Base-by-base conservation (phyloP, 2,888 invertebrate genomes). In the Drosophila tanythrix region DNA sequence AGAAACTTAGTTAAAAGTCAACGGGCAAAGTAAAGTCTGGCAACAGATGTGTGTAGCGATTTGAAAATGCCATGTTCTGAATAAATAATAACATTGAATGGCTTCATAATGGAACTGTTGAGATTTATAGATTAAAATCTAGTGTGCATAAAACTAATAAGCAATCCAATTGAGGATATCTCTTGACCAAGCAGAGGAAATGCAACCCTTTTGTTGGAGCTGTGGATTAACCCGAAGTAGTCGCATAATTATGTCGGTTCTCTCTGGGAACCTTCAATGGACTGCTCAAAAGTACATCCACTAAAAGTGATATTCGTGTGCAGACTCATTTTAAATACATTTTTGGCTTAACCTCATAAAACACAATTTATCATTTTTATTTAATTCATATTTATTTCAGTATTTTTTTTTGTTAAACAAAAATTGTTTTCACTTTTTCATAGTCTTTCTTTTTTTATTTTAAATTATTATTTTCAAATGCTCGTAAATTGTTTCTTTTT, bases 201-300 rank as follows among this genome's bases (percentile, higher is more conserved):
- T 8, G 21, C 7, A 2, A 46, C 2, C 7, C 21, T 21, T 21
- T 21, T 15, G 7, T 15, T 15, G 46, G 21, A 43, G 21, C 43
- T 8, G 18, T 3, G 3, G 18, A 18, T 18, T 38, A 38, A 18
- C 11, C 1, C 8, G 7, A 46, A 46, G 15, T 15, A 8, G 15
- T 25, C 21, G 15, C 21, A 25, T 25, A 7, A 25, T 21, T 0
- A 21, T 2, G 2, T 43, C 2, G 43, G 43, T 0, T 11, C 5
- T 43, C 43, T 43, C 21, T 11, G 21, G 5, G 21, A 5, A 43
- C 31, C 10, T 31, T 3, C 31, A 31, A 36, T 0, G 13, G 6
- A 7, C 43, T 21, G 43, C 21, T 46, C 13, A 0, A 21, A 46
- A 0, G 1, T 7, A 21, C 7, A 43, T 13, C 21, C 3, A 7